Percentiles rank a stretch among this genome's conserved stretches.
Conservation (phyloP, 2,888 invertebrate species). For the Drosophila anceps region DNA sequence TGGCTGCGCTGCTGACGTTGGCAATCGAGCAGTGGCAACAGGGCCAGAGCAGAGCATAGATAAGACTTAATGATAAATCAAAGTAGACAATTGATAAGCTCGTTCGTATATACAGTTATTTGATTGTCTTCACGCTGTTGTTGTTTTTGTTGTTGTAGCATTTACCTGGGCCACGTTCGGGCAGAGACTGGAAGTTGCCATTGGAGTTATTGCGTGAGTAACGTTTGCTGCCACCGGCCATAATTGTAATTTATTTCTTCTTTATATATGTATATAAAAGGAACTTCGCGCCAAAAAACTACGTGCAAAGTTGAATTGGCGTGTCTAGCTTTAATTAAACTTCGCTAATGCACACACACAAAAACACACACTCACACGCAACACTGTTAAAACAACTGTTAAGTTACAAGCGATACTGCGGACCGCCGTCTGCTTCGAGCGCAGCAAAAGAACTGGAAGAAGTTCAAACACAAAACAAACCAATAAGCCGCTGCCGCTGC, state of each 20-base stretch:
- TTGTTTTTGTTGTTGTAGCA: constrained; percentile 17
- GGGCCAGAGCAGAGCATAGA: constrained; percentile 42
- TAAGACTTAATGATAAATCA: constrained; percentile 54
- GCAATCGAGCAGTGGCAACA: constrained; percentile 31
- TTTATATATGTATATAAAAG: constrained; percentile 14
- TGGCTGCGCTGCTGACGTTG: constrained; percentile 72
- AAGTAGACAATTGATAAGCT: constrained; percentile 55
- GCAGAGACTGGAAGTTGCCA: constrained; percentile 82
- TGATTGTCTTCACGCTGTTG: constrained; percentile 1
- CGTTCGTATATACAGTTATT: background rate
- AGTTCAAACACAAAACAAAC: constrained; percentile 72
- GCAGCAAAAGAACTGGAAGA: constrained; percentile 77
- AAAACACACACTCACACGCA: constrained; percentile 27
- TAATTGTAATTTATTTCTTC: constrained; percentile 52
- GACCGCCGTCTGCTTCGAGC: constrained; percentile 84
- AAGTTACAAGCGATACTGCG: constrained; percentile 77
- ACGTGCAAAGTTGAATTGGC: constrained; percentile 62
- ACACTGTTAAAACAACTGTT: constrained; percentile 24
- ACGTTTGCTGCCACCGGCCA: constrained; percentile 84
- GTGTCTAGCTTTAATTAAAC: constrained; percentile 70
- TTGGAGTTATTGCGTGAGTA: constrained; percentile 83
- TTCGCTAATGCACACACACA: constrained; percentile 44
- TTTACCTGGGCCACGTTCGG: constrained; percentile 86
- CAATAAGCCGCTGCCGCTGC: constrained; percentile 61
- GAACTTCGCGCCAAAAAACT: constrained; percentile 72